These are phyloP conservation scores for Sebastes oblongus DNA, from an alignment of 2,797 vertebrate species.

Conservation along the genomic window DNA sequence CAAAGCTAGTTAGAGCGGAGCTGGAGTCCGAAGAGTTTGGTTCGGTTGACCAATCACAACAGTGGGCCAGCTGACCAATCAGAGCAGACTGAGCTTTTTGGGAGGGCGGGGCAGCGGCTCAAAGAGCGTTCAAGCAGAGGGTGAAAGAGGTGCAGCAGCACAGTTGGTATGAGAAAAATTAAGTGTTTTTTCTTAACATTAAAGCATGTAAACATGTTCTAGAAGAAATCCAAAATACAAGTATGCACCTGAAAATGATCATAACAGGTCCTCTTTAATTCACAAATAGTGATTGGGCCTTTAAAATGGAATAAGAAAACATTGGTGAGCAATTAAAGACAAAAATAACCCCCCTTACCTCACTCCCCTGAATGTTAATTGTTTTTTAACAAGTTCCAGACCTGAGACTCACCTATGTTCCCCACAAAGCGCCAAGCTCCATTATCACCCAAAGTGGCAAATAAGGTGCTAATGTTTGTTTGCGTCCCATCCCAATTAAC, in stretches of 20 bases:
- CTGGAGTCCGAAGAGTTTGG: too few relatives aligned
- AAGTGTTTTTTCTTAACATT: too few relatives aligned
- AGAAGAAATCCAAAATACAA: too few relatives aligned
- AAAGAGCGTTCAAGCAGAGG: neutral
- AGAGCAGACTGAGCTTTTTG: too few relatives aligned
- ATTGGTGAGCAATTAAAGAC: neutral
- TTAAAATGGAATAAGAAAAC: neutral
- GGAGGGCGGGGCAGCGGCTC: too few relatives aligned
- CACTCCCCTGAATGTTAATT: conserved; percentile 20
- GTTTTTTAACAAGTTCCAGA: conserved; percentile 22
- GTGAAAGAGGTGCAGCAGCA: neutral
- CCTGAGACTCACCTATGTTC: conserved; percentile 2
- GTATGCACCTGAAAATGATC: neutral
- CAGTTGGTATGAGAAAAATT: neutral
- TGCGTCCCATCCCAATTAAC: conserved; percentile 45
- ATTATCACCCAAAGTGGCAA: conserved; percentile 51
- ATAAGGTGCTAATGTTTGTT: conserved; percentile 63
- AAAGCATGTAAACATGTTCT: too few relatives aligned
- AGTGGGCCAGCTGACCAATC: too few relatives aligned
- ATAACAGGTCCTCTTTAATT: neutral
- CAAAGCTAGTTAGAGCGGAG: too few relatives aligned
- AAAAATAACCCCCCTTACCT: conserved; percentile 9
- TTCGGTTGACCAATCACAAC: too few relatives aligned
- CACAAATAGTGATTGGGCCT: neutral
- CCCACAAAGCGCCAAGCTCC: conserved; percentile 1